Percentiles rank a stretch among this genome's conserved stretches.
Conservation (phyloP, 2,113 vertebrate genomes). For the Manacus vitellinus region DNA sequence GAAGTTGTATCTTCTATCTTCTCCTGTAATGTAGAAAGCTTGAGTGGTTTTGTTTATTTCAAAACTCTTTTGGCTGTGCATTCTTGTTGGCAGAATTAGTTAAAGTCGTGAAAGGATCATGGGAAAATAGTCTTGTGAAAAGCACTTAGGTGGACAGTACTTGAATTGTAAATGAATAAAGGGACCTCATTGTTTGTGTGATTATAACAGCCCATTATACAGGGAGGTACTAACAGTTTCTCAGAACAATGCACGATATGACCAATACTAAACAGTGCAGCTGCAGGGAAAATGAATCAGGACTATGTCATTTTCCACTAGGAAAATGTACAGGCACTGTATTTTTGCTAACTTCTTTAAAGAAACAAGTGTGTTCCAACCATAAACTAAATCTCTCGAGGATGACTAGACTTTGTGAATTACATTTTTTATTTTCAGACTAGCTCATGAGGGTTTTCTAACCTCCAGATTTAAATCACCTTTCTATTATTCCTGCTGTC, state of each 20-base stretch:
- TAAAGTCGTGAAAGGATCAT: background rate
- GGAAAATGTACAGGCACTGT: background rate
- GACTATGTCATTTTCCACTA: background rate
- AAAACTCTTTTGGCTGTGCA: background rate
- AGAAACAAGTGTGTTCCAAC: background rate
- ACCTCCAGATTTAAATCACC: background rate
- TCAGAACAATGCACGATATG: conserved; percentile 30
- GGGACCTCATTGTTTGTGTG: conserved; percentile 7
- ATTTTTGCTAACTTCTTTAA: background rate
- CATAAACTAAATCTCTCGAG: background rate
- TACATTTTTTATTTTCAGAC: background rate
- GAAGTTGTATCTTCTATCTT: background rate
- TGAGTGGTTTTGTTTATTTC: background rate
- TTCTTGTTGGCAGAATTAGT: background rate
- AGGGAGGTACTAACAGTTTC: background rate
- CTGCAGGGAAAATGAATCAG: conserved; percentile 10
- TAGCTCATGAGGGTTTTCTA: background rate
- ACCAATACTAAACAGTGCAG: background rate
- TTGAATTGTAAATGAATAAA: conserved; percentile 24
- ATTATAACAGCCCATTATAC: conserved; percentile 24
- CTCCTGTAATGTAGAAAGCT: background rate
- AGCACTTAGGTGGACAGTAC: conserved; percentile 15
- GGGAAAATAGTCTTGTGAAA: conserved; percentile 12
- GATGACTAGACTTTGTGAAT: background rate
- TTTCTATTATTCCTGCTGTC: background rate